Evolutionary conservation across 2,113 vertebrate genomes (phyloP), one percentile per base, ranked within the genome.

Genomic region (Thomomys bottae): DNA sequence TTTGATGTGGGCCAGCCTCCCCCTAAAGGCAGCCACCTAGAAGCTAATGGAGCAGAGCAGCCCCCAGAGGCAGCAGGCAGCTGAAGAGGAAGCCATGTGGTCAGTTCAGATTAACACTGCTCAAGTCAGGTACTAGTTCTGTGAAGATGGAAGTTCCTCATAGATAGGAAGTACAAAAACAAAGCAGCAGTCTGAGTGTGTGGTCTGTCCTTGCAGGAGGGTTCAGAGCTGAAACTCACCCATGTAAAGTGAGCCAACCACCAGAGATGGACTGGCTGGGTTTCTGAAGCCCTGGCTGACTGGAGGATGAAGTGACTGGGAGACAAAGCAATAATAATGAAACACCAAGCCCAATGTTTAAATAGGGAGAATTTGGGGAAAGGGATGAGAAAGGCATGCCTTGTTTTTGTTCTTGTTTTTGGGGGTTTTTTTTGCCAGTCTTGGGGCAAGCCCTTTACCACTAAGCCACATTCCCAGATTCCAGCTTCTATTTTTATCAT

Each of bases 21-120:
- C 72, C 75, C 14, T 8, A 34, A 91, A 71, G 84, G 90, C 91
- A 87, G 96, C 93, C 87, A 80, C 77, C 96, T 90, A 93, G 96
- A 92, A 95, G 94, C 96, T 96, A 94, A 95, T 91, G 75, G 95
- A 96, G 94, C 97, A 92, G 81, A 94, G 78, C 95, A 91, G 90
- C 76, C 70, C 32, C 17, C 10, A 63, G 82, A 92, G 90, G 88
- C 87, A 26, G 70, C 95, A 87, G 77, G 82, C 89, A 83, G 38
- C 93, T 8, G 36, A 73, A 86, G 57, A 4, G 0, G 17, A 1
- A 12, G 66, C 42, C 17, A 79, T 3, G 49, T 76, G 82, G 73
- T 76, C 71, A 38, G 10, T 63, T 49, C 45, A 24, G 36, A 2
- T 57, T 10, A 72, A 26, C 38, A 0, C 3, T 2, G 4, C 57